Evolutionary conservation across 64 coral and sea anemone species (phyloP), one percentile per base, ranked within the genome.

Genomic region (Stichodactyla mertensii): DNA sequence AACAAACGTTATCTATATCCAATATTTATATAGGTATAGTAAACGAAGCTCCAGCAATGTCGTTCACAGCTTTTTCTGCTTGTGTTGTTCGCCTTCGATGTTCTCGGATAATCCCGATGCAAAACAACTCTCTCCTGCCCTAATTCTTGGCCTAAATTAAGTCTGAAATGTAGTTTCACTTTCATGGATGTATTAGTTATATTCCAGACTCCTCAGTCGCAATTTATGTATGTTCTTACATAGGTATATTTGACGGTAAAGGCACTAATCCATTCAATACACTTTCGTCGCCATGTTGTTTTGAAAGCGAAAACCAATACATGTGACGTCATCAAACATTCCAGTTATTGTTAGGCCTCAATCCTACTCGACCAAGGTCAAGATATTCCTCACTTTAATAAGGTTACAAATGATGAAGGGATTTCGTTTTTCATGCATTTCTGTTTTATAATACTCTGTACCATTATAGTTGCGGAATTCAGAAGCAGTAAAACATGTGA

Each of bases 241-340:
- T 55, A 60, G 11, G 31, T 80, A 81, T 23, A 55, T 61, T 26
- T 11, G 60, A 64, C 83, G 15, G 26, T 7, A 61, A 51, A 27
- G 22, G 54, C 45, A n/a, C 16, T 58, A 55, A 57, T 60, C 83
- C 83, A 85, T 85, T 85, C 83, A 85, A 87, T 89, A 83, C 94
- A 89, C 88, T 61, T 61, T 82, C 84, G 94, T 92, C 94, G 94
- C 94, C 94, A 95, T 95, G 91, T 89, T 95, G 94, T 95, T 95
- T 92, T 91, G 90, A 92, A 84, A 79, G 61, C 81, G 69, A 92
- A 91, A 95, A 92, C 87, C 90, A 86, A 87, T 83, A 66, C 64
- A 86, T 31, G 81, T 96, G 94, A 96, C 94, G 94, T 96, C 94
- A 93, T 87, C 80, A 90, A 90, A 90, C 80, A 93, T 89, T 87